Evolutionary conservation across 2,113 vertebrate species (phyloP), one percentile per base, ranked within the genome.

Genomic region (Syrrhaptes paradoxus): DNA sequence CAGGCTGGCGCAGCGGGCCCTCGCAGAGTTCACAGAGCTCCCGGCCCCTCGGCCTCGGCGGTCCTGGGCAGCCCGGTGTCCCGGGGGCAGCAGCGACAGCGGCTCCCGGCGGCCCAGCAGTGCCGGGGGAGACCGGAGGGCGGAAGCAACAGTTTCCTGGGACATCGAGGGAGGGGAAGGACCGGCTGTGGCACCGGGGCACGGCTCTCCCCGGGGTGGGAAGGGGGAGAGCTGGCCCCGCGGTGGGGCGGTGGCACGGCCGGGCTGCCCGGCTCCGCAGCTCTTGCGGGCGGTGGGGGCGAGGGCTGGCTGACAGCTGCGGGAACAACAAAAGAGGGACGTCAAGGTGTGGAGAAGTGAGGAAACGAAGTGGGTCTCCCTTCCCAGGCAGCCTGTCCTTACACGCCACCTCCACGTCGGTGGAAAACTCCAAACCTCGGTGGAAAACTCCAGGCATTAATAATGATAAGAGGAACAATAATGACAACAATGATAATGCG

Each of bases 131-230:
- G 76, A 58, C 52, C 31, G 28, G 16, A 10, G 55, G 13, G 51
- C 66, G 59, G 79, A 12, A 86, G 93, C 91, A 96, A 95, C 95
- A 94, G 93, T 90, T 94, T 41, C 43, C 31, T 31, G 45, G n/a
- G 45, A 48, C 49, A 61, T 59, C 76, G 67, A 70, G 38, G 55
- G 8, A 65, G 43, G 36, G 43, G 43, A 79, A 80, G 72, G 41
- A 46, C 5, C 24, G 5, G 57, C 9, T 66, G 20, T 45, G 34
- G 21, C 43, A 41, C 41, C 36, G 17, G 36, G 29, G 14, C 74
- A 24, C 18, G 16, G 66, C 34, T 61, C 31, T 22, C 17, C 16
- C 15, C 4, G 4, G 22, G 26, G 10, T 29, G 49, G 11, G 45
- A 9, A 46, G 17, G 16, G 34, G 29, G 34, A 41, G 11, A 51